phyloP scores from a whole-genome alignment of 1,140 invertebrate species.

The Andrena cerasifolii region DNA sequence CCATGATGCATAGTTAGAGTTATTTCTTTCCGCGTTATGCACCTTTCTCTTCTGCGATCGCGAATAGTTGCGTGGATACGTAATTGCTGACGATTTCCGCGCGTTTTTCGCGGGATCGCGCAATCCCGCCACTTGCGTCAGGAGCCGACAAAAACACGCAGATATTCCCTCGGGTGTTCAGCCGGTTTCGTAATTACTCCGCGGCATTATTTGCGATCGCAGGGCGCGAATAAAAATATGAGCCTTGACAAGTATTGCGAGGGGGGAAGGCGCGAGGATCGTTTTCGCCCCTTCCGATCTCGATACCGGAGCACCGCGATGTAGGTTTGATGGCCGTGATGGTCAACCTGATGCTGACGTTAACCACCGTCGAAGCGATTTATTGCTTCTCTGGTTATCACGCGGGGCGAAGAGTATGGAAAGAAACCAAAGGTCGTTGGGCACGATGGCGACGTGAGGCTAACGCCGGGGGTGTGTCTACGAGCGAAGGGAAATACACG shows the following conservation, averaged over 20 bases:
- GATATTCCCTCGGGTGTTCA: constrained; percentile 32
- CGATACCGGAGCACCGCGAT: constrained; percentile 35
- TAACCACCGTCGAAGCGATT: constrained; percentile 71
- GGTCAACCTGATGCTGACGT: constrained; percentile 69
- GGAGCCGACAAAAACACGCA: constrained; percentile 17
- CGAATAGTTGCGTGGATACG: constrained; percentile 17
- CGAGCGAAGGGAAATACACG: not conserved
- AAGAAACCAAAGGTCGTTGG: constrained; percentile 14
- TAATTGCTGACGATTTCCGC: constrained; percentile 21
- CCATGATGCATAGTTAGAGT: constrained; percentile 6
- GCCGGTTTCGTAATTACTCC: constrained; percentile 1
- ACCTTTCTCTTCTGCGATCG: constrained; percentile 46
- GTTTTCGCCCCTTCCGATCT: constrained; percentile 32
- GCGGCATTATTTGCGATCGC: not conserved
- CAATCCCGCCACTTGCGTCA: constrained; percentile 13
- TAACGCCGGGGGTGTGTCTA: not conserved
- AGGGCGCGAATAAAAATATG: constrained; percentile 26
- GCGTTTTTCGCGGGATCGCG: constrained; percentile 34
- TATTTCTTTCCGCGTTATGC: not conserved
- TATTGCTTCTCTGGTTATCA: constrained; percentile 67
- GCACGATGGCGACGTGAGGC: constrained; percentile 2
- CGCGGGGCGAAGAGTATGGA: constrained; percentile 10
- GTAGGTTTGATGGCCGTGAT: constrained; percentile 19
- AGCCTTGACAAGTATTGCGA: constrained; percentile 10
- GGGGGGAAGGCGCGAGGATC: not conserved